phyloP scores from a whole-genome alignment of 1,140 invertebrate species.

The Xylocopa sonorina region DNA sequence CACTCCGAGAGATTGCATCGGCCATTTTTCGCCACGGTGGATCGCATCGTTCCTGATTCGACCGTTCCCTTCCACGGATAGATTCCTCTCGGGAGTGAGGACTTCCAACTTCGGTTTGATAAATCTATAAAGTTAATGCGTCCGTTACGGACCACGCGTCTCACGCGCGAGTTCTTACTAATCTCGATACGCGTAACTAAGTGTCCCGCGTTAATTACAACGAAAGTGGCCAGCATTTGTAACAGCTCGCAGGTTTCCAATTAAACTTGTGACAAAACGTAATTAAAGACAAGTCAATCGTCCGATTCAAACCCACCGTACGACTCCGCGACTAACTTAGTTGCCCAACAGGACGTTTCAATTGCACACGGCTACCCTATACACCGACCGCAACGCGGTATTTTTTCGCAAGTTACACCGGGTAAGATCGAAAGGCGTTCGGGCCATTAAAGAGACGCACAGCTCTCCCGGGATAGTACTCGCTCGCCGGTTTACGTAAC shows the following conservation, averaged over 20 bases:
- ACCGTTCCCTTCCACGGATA: not conserved
- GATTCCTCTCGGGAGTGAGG: not conserved
- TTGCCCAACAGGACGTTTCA: not conserved
- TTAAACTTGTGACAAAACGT: no score
- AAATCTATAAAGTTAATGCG: no score
- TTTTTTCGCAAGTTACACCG: not conserved
- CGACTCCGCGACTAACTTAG: no score
- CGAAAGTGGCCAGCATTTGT: no score
- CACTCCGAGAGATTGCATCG: constrained; percentile 5
- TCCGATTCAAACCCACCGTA: no score
- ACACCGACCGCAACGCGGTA: not conserved
- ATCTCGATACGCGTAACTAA: no score
- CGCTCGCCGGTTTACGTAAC: constrained; percentile 26
- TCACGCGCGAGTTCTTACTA: no score
- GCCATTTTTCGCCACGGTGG: not conserved
- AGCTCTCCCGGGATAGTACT: not conserved
- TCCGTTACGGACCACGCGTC: no score
- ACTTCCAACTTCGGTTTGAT: not conserved
- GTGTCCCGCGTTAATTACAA: no score
- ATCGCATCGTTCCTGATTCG: not conserved
- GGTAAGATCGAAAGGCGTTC: not conserved
- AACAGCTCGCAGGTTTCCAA: no score
- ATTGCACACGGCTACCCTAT: not conserved
- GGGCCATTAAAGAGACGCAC: constrained; percentile 14
- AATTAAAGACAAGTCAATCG: no score